Percentiles rank a stretch among this genome's conserved stretches.
These are phyloP conservation scores for Lucilia cuprina DNA, from an alignment of 1,140 invertebrate species.

Conservation along the genomic window DNA sequence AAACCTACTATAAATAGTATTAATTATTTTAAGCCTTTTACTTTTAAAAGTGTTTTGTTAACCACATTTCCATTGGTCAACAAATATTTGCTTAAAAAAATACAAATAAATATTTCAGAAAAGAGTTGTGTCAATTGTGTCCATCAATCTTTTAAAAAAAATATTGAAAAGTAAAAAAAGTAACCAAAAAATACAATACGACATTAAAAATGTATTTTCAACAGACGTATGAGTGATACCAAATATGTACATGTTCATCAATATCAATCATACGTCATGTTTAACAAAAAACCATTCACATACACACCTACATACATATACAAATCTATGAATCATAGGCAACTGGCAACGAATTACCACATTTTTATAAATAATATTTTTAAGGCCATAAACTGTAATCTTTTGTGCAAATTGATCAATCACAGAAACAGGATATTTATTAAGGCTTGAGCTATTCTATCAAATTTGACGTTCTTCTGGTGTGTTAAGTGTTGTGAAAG, in stretches of 20 bases:
- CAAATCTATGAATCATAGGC: neutral
- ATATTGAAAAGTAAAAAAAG: neutral
- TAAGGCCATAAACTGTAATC: too few species aligned
- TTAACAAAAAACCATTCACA: neutral
- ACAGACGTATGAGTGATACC: neutral
- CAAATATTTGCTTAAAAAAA: neutral
- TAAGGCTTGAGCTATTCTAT: too few species aligned
- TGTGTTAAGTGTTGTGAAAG: too few species aligned
- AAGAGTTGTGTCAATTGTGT: neutral
- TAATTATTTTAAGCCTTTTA: too few species aligned
- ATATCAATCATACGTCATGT: conserved; percentile 6
- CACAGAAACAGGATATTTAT: too few species aligned
- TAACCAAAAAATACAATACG: neutral
- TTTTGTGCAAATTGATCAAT: too few species aligned
- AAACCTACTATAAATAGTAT: too few species aligned
- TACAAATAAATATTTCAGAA: neutral
- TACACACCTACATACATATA: neutral
- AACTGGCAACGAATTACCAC: neutral
- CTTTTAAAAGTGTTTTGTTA: too few species aligned
- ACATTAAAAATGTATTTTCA: neutral
- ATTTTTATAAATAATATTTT: too few species aligned
- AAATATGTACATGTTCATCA: neutral
- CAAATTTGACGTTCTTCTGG: too few species aligned
- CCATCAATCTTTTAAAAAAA: neutral
- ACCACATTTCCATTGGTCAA: too few species aligned